phyloP scores from a whole-genome alignment of 2,113 vertebrate species.

The Elachura formosa region DNA sequence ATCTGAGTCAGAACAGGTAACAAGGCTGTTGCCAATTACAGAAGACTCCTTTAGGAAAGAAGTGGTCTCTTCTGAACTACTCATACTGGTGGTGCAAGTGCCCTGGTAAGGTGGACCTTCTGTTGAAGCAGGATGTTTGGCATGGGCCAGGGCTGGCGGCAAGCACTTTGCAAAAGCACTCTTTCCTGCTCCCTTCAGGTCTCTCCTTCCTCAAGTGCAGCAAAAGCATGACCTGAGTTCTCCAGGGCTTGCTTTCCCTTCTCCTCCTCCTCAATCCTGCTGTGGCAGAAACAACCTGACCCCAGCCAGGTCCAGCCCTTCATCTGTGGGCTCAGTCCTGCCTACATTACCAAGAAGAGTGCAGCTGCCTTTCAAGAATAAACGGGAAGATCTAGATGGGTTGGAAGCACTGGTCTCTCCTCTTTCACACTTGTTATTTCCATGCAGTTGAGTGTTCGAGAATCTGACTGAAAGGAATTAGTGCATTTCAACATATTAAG shows the following conservation, averaged over 20 bases:
- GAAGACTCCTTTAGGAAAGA: background rate
- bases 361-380: background rate
- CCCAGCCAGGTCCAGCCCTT: background rate
- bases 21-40: rapidly evolving
- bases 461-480: background rate
- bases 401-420: background rate
- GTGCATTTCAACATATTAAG: background rate
- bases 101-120: background rate
- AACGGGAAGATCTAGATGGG: background rate
- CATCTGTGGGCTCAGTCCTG: background rate
- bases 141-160: background rate
- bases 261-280: background rate
- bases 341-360: background rate
- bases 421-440: background rate
- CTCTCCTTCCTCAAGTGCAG: rapidly evolving
- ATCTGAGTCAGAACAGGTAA: background rate
- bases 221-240: rapidly evolving
- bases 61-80: background rate
- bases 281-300: background rate
- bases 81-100: background rate
- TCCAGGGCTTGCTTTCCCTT: background rate
- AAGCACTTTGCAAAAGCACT: background rate
- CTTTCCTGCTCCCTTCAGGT: background rate
- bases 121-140: background rate
- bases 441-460: background rate